phyloP scores from a whole-genome alignment of 1,140 invertebrate species.

The Meloidogyne exigua region DNA sequence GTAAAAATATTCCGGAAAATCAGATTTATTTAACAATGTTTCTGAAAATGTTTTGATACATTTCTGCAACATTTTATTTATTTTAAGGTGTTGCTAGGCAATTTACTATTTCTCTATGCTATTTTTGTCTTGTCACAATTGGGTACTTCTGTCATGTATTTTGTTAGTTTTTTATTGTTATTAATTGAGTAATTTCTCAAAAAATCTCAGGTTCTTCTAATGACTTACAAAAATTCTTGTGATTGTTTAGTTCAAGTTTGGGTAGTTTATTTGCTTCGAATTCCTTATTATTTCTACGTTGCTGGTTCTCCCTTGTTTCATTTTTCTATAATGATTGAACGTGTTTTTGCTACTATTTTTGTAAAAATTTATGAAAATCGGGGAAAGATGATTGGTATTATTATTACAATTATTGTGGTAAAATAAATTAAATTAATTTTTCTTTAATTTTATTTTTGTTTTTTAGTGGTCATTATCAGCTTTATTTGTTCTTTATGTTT shows the following conservation, averaged over 20 bases:
- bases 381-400: constrained; percentile 13
- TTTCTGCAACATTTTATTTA: not conserved
- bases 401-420: constrained; percentile 2
- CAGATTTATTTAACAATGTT: too few species aligned
- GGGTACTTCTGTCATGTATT: constrained; percentile 8
- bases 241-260: constrained; percentile 24
- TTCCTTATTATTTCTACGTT: constrained; percentile 22
- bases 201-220: not conserved
- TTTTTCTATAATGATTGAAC: constrained; percentile 22
- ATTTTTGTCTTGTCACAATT: constrained; percentile 18
- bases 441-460: not conserved
- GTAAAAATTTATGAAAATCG: constrained; percentile 18
- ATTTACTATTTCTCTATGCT: constrained; percentile 10
- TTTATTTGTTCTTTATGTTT: constrained; percentile 14
- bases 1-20: too few species aligned
- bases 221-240: constrained; percentile 4
- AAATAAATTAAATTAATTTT: not conserved
- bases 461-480: constrained; percentile 5
- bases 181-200: not conserved
- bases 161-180: constrained; percentile 3
- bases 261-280: constrained; percentile 19
- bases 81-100: not conserved
- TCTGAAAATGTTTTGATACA: too few species aligned
- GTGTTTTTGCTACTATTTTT: constrained; percentile 17
- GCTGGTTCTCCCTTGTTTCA: constrained; percentile 17